A percentile compares a stretch with the other conserved stretches of the same genome.
These are phyloP conservation scores for Harpagifer antarcticus DNA, from an alignment of 2,797 vertebrate species.

Conservation along the genomic window DNA sequence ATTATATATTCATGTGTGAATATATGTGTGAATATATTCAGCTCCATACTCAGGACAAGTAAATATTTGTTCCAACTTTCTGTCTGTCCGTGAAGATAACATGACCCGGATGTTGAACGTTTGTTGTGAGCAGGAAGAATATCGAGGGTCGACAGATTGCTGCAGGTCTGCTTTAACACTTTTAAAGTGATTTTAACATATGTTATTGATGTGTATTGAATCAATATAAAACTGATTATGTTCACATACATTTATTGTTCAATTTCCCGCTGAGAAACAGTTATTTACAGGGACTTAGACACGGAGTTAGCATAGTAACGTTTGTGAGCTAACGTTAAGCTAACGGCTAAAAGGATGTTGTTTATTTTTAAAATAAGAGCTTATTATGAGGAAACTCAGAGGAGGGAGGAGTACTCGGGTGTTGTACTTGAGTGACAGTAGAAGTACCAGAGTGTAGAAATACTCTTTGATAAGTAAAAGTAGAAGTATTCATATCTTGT, in stretches of 20 bases:
- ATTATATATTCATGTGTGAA: no score
- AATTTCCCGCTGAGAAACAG: not conserved
- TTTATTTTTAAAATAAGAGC: no score
- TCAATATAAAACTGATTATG: rapidly evolving
- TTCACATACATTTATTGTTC: rapidly evolving
- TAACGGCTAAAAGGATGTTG: not conserved
- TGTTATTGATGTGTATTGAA: not conserved
- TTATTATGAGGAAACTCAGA: not conserved
- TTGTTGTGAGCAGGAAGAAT: not conserved
- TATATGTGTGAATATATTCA: no score
- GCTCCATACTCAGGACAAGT: no score
- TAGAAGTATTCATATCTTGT: no score
- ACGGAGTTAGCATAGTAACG: not conserved
- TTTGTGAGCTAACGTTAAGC: conserved; percentile 15
- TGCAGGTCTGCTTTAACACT: conserved; percentile 34
- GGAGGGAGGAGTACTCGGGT: no score
- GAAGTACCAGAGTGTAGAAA: no score
- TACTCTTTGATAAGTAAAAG: no score
- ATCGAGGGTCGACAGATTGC: not conserved
- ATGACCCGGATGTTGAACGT: conserved; percentile 52
- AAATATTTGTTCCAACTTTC: rapidly evolving
- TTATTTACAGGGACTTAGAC: no score
- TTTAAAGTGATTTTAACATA: conserved; percentile 9
- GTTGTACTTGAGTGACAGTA: no score
- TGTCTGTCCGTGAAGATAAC: conserved; percentile 11